phyloP scores from a whole-genome alignment of 1,140 invertebrate species.

The Saccostrea glomerata region DNA sequence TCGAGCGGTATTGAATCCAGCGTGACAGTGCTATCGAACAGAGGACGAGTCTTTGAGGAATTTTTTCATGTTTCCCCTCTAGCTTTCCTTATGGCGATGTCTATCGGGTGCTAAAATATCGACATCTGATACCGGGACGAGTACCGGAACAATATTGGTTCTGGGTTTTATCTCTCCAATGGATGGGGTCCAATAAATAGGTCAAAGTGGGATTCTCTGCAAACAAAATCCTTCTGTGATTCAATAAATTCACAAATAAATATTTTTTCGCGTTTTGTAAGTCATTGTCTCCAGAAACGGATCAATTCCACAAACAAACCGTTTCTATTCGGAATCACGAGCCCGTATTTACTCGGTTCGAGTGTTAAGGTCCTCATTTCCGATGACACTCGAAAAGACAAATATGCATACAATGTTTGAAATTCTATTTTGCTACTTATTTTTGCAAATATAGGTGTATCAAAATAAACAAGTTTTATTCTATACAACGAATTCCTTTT shows the following conservation, averaged over 20 bases:
- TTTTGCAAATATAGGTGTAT: slow-evolving; percentile 22
- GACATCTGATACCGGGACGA: slow-evolving; percentile 16
- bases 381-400: background rate
- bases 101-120: slow-evolving; percentile 34
- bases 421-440: slow-evolving; percentile 34
- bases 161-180: slow-evolving; percentile 7
- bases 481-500: background rate
- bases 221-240: slow-evolving; percentile 30
- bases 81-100: background rate
- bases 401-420: background rate
- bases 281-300: background rate
- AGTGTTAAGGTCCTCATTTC: background rate
- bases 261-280: slow-evolving; percentile 21
- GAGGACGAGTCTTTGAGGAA: background rate
- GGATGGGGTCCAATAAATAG: slow-evolving; percentile 7
- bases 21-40: slow-evolving; percentile 4
- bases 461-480: background rate
- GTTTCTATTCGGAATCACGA: background rate
- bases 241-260: slow-evolving; percentile 33
- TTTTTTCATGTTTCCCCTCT: background rate
- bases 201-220: slow-evolving; percentile 14
- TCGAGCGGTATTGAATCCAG: slow-evolving; percentile 11
- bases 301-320: slow-evolving; percentile 10
- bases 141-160: slow-evolving; percentile 1
- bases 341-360: background rate